Evolutionary conservation across 92 coral and sea anemone genomes (phyloP).

Genomic region (Bergia sp.): DNA sequence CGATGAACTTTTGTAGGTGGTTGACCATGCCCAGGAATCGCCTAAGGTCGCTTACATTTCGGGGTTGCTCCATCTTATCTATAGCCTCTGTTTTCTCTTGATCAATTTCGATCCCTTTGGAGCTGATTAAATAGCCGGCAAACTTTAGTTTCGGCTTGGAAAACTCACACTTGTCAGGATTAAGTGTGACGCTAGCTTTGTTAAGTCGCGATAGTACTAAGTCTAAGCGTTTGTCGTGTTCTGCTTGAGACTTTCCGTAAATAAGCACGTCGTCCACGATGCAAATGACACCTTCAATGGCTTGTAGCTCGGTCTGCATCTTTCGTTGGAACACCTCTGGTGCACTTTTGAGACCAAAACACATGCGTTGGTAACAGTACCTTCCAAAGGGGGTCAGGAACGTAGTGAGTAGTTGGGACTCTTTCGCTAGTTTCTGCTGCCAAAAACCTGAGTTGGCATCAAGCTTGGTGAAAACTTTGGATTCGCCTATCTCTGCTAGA

Average conservation of each 20-base stretch:
- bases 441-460: conserved; percentile 63
- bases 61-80: conserved; percentile 10
- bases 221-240: conserved; percentile 49
- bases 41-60: conserved; percentile 40
- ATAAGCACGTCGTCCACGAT: conserved; percentile 50
- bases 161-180: conserved; percentile 61
- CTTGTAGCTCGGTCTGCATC: conserved; percentile 49
- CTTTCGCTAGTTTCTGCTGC: conserved; percentile 52
- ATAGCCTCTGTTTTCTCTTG: no score
- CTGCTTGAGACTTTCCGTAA: conserved; percentile 47
- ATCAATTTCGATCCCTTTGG: no score
- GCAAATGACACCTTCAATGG: conserved; percentile 43
- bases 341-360: conserved; percentile 57
- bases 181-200: conserved; percentile 46
- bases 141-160: conserved; percentile 45
- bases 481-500: conserved; percentile 54
- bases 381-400: conserved; percentile 62
- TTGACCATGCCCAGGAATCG: conserved; percentile 64
- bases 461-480: conserved; percentile 53
- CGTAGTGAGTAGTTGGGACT: conserved; percentile 49
- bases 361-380: conserved; percentile 51
- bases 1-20: conserved; percentile 19
- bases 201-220: conserved; percentile 44
- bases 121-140: conserved; percentile 14
- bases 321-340: conserved; percentile 57